A percentile compares a stretch with the other conserved stretches of the same genome.
These are phyloP conservation scores for Colaptes auratus DNA, from an alignment of 2,113 vertebrate species.

Conservation along the genomic window DNA sequence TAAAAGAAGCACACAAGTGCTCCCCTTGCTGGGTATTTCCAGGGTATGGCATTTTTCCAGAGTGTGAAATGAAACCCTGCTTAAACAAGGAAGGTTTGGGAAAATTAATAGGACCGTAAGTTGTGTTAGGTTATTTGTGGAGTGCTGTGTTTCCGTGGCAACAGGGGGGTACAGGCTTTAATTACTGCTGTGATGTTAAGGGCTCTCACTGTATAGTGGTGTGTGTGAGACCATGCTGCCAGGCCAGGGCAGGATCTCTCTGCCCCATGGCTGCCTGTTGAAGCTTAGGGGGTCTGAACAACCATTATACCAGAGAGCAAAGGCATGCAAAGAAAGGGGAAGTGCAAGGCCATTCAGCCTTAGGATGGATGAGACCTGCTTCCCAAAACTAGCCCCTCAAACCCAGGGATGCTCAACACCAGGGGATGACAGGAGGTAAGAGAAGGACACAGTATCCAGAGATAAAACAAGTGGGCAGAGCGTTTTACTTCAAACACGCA, in stretches of 20 bases:
- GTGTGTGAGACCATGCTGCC: neutral
- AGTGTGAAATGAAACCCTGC: neutral
- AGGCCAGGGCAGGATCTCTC: neutral
- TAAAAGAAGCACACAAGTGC: accelerated
- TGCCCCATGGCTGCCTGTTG: neutral
- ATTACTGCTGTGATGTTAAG: neutral
- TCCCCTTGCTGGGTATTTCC: neutral
- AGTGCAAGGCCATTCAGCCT: neutral
- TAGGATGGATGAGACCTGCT: accelerated
- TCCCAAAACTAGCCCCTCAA: neutral
- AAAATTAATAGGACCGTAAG: neutral
- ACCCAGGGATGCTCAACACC: neutral
- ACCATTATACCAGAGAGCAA: accelerated
- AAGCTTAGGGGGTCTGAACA: accelerated
- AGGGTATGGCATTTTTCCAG: neutral
- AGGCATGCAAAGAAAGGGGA: neutral
- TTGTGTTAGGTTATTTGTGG: slow-evolving; percentile 20
- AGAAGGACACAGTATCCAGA: accelerated
- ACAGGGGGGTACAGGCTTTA: slow-evolving; percentile 17
- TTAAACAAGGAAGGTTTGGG: neutral
- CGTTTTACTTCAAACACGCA: neutral
- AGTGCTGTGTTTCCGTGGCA: slow-evolving; percentile 50
- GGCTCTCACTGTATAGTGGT: neutral
- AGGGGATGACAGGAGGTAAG: neutral
- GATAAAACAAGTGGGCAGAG: neutral